Evolutionary conservation across 2,797 vertebrate species (phyloP).

Genomic region (Huso huso): DNA sequence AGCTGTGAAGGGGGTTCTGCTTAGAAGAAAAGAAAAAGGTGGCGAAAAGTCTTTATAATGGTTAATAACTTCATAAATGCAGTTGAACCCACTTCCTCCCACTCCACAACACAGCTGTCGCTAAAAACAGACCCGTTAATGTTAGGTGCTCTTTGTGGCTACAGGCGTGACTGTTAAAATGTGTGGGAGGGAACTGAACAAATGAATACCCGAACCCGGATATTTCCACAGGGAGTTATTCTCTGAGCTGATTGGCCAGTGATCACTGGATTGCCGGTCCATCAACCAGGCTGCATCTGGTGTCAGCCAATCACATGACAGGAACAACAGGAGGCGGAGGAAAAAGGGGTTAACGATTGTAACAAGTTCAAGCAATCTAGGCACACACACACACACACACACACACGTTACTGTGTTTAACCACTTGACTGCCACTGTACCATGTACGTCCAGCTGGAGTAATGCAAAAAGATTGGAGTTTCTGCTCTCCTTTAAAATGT

Average conservation of each 20-base stretch:
- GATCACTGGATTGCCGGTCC: constrained; percentile 77
- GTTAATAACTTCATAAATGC: too few relatives aligned
- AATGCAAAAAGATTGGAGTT: too few relatives aligned
- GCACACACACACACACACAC: neutral
- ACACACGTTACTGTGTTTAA: neutral
- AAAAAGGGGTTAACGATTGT: constrained; percentile 22
- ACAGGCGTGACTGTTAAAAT: too few relatives aligned
- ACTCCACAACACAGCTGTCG: too few relatives aligned
- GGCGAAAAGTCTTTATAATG: too few relatives aligned
- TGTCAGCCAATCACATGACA: constrained; percentile 41
- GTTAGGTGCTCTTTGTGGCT: too few relatives aligned
- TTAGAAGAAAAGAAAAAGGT: too few relatives aligned
- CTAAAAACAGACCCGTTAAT: too few relatives aligned
- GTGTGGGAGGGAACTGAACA: constrained; percentile 34
- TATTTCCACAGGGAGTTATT: constrained; percentile 78
- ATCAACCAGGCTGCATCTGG: constrained; percentile 75
- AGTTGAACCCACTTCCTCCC: too few relatives aligned
- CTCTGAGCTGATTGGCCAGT: constrained; percentile 72
- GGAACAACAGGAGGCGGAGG: constrained; percentile 44
- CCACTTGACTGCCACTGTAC: neutral
- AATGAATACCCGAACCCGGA: constrained; percentile 75
- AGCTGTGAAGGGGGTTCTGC: too few relatives aligned
- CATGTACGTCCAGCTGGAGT: too few relatives aligned
- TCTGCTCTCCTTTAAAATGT: too few relatives aligned
- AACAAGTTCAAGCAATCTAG: neutral